Base-by-base conservation (phyloP, 1,140 invertebrate genomes). In the Lordiphosa collinella region DNA sequence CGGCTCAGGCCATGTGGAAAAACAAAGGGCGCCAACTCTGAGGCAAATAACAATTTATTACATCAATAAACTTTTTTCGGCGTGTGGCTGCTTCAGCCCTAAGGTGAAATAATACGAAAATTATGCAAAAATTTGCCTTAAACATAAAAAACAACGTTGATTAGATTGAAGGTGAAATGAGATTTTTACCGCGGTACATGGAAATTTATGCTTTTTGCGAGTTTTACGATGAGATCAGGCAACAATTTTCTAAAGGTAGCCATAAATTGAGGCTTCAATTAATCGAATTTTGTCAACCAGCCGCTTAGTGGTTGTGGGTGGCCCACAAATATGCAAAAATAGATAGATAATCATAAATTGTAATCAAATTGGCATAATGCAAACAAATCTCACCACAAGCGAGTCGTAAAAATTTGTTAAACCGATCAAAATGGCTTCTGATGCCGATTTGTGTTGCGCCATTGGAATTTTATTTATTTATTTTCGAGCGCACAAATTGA, bases 331-430 rank as follows among this genome's bases (percentile, higher is more conserved):
- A 35, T 46, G 46, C 31, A 31, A 50, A 38, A 38, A 9, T 14
- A 38, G 71, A 60, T 56, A 68, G 80, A 82, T 76, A 84, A 84
- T 68, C 54, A 82, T 84, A 82, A 82, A 82, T 82, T 84, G 78
- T 84, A 72, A 82, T 84, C 67, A 82, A 52, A 56, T 47, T 57
- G 63, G 58, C 56, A 76, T 82, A 82, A 82, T 84, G 72, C 76
- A 48, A 60, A 65, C 51, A 76, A 82, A 80, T 55, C 70, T 75
- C 38, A 66, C 75, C 75, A 82, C 75, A 71, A 75, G 70, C 65
- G 38, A 62, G 76, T 73, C 72, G 53, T 84, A 84, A 84, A 71
- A 71, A 76, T 53, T 59, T 59, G 57, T 69, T 71, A 75, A 80
- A 75, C 76, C 76, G 63, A 82, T 78, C 57, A 65, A 82, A 84